A percentile compares a stretch with the other conserved stretches of the same genome.
These are phyloP conservation scores for Ia io DNA, from an alignment of 2,113 vertebrate genomes.

Conservation along the genomic window DNA sequence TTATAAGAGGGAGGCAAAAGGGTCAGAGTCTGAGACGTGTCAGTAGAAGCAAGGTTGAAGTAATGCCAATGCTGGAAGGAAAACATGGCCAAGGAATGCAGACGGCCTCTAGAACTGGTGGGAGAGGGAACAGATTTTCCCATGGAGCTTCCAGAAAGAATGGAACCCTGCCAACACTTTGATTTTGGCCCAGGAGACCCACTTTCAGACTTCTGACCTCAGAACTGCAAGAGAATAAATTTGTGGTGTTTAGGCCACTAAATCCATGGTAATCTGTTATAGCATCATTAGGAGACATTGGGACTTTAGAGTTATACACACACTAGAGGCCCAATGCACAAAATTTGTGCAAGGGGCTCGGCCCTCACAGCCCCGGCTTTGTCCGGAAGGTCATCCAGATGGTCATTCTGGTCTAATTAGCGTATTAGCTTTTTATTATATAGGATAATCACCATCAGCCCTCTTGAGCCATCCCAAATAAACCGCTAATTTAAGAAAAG, in stretches of 20 bases:
- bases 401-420: too few species aligned
- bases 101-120: not conserved
- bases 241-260: not conserved
- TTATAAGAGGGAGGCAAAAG: not conserved
- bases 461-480: not conserved
- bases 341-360: too few species aligned
- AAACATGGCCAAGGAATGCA: not conserved
- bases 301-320: not conserved
- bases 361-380: too few species aligned
- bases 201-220: not conserved
- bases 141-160: not conserved
- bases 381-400: too few species aligned
- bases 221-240: not conserved
- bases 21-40: not conserved
- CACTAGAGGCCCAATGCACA: too few species aligned
- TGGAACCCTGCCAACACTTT: not conserved
- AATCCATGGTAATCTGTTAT: not conserved
- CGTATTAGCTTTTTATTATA: too few species aligned
- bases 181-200: not conserved
- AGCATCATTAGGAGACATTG: not conserved
- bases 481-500: not conserved
- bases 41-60: not conserved
- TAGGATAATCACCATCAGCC: not conserved
- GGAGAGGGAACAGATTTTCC: not conserved
- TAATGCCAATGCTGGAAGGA: not conserved